Evolutionary conservation across 30 jellyfish, hydroid and myxozoan species (phyloP), one percentile per base, ranked within the genome.

Genomic region (Clytia hemisphaerica): DNA sequence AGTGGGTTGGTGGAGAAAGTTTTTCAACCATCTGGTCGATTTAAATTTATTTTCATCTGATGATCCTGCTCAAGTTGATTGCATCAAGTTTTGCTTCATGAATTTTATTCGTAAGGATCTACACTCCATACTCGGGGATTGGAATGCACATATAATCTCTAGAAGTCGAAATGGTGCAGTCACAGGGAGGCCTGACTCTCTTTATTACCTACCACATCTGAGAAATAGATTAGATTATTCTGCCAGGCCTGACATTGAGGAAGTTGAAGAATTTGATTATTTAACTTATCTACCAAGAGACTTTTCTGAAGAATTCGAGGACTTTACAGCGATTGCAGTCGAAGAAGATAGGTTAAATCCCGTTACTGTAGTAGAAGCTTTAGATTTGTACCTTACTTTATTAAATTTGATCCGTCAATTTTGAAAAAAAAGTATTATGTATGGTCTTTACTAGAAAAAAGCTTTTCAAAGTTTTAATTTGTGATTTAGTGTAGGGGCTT

Each of bases 1-100:
- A 44, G 63, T 60, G 25, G 87, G 94, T 32, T 80, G 88, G 94
- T 71, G 94, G 94, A 40, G 77, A 42, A 72, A 61, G 36, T 80
- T 71, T 68, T 80, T 80, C 35, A 58, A 54, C 37, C 82, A 72
- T 42, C 69, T 80, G 37, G 62, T 61, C 38, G 88, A 80, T 72
- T 26, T 49, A 24, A 50, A 60, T 26, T 38, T 63, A 34, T 72
- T 71, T 51, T 37, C 60, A 22, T 72, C 60, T 68, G 58, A 73
- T 35, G 86, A 80, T 40, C 85, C 82, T 37, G 76, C 50, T 46
- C 68, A 63, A 29, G 61, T 71, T 34, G 87, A 80, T 37, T 71
- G 88, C 59, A 26, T 80, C 42, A 54, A 82, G 33, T 80, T 65
- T 54, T 80, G 94, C 51, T 70, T 58, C 81, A 60, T 61, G 86